Percentiles rank a stretch among this genome's conserved stretches.
Evolutionary conservation across 2,888 invertebrate species (phyloP).

Genomic region (Hydroisotoma schaefferi): DNA sequence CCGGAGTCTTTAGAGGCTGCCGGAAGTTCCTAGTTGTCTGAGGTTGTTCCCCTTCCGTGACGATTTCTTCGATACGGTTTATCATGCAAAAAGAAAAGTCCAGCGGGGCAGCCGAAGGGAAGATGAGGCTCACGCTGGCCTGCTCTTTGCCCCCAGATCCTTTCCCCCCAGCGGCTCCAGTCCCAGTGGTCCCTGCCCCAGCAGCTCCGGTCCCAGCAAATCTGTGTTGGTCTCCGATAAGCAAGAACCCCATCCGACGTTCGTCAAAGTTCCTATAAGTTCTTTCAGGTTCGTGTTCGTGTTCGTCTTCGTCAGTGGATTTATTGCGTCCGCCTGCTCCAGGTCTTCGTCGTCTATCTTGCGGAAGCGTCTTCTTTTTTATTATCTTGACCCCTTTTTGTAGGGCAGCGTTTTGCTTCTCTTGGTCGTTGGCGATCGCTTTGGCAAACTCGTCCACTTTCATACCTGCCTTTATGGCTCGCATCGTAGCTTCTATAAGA

Average conservation of each 20-base stretch:
- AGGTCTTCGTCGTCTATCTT: background rate
- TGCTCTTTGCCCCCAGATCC: background rate
- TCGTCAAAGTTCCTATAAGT: constrained; percentile 43
- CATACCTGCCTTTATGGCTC: constrained; percentile 42
- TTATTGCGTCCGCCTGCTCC: no score
- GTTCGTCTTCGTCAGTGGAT: constrained; percentile 28
- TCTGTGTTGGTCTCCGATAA: constrained; percentile 45
- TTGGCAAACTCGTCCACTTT: constrained; percentile 28
- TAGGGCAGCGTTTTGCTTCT: background rate
- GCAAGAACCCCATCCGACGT: constrained; percentile 39
- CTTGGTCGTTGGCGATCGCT: constrained; percentile 2
- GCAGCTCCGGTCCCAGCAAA: constrained; percentile 13
- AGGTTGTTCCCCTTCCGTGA: constrained; percentile 40
- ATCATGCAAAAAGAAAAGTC: constrained; percentile 47
- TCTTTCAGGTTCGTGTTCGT: constrained; percentile 24
- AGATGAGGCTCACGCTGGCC: constrained; percentile 28
- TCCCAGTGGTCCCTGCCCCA: background rate
- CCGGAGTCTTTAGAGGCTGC: constrained; percentile 39
- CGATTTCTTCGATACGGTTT: constrained; percentile 45
- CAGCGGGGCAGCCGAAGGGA: constrained; percentile 40
- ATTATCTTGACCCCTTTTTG: constrained; percentile 8
- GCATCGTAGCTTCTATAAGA: constrained; percentile 39
- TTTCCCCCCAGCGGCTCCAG: constrained; percentile 9
- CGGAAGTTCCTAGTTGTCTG: constrained; percentile 37
- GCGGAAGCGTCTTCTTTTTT: constrained; percentile 21